phyloP scores from a whole-genome alignment of 2,888 invertebrate genomes.

The Euproctis similis region DNA sequence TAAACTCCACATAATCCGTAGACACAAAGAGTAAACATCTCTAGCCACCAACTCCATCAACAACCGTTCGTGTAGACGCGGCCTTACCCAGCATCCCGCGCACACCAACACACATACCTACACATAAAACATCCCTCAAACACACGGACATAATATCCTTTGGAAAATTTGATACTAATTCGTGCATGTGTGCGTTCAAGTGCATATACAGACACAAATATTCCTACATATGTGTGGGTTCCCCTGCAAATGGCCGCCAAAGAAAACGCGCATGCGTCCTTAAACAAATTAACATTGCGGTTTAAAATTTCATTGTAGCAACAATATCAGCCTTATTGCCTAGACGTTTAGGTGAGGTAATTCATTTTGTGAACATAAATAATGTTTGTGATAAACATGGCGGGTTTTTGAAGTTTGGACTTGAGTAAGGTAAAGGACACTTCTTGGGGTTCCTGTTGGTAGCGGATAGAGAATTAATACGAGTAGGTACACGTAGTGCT shows the following conservation, averaged over 20 bases:
- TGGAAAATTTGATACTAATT: conserved; percentile 41
- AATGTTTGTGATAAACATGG: conserved; percentile 30
- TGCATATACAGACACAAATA: conserved; percentile 12
- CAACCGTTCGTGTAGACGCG: conserved; percentile 31
- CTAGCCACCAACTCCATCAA: conserved; percentile 32
- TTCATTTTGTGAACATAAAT: neutral
- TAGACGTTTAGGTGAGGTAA: conserved; percentile 5
- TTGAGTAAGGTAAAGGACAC: conserved; percentile 66
- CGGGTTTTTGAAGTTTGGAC: conserved; percentile 63
- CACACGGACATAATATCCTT: conserved; percentile 30
- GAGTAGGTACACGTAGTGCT: too few relatives aligned
- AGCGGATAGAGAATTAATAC: conserved; percentile 29
- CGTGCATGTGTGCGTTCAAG: conserved; percentile 27
- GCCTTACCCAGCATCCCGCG: conserved; percentile 58
- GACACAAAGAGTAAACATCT: conserved; percentile 20
- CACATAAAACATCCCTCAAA: too few relatives aligned
- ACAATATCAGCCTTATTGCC: conserved; percentile 15
- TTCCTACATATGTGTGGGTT: conserved; percentile 35
- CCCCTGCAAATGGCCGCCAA: conserved; percentile 66
- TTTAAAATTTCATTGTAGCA: neutral
- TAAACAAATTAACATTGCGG: conserved; percentile 6
- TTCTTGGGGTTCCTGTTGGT: conserved; percentile 38
- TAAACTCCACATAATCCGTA: conserved; percentile 16
- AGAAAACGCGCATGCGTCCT: conserved; percentile 47
- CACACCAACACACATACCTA: conserved; percentile 31